Conservation (phyloP, 2,888 invertebrate species). For the Epinotia bilunana region DNA sequence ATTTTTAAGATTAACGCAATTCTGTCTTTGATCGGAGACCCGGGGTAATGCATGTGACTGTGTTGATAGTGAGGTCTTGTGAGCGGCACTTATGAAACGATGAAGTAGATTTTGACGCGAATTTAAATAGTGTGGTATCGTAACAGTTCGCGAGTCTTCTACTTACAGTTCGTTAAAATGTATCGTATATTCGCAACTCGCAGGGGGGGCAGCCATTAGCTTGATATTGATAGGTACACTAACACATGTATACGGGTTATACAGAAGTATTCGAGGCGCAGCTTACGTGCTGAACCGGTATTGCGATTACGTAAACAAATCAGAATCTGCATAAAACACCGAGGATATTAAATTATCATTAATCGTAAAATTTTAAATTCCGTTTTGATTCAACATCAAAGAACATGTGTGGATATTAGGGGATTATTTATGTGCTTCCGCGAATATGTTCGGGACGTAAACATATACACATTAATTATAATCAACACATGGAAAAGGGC, state of each 20-base stretch:
- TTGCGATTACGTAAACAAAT: conserved; percentile 34
- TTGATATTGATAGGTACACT: too few relatives aligned
- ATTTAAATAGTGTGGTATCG: too few relatives aligned
- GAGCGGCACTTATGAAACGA: too few relatives aligned
- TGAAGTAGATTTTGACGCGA: too few relatives aligned
- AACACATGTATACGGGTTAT: too few relatives aligned
- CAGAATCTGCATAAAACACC: conserved; percentile 12
- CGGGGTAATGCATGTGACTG: not conserved
- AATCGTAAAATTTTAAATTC: not conserved
- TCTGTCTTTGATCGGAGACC: not conserved
- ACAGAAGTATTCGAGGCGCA: conserved; percentile 3
- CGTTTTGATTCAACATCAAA: conserved; percentile 5
- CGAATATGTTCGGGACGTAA: not conserved
- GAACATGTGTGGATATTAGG: not conserved
- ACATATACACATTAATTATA: not conserved
- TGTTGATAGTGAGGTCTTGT: not conserved
- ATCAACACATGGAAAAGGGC: too few relatives aligned
- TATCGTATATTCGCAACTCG: too few relatives aligned
- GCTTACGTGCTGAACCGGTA: conserved; percentile 30
- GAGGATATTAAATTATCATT: not conserved
- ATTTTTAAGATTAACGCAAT: not conserved
- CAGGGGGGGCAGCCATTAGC: too few relatives aligned
- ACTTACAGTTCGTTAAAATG: too few relatives aligned
- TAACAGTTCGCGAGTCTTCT: too few relatives aligned
- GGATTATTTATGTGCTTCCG: not conserved